Evolutionary conservation across 2,888 invertebrate genomes (phyloP), one percentile per base, ranked within the genome.

Genomic region (Urechis unicinctus): DNA sequence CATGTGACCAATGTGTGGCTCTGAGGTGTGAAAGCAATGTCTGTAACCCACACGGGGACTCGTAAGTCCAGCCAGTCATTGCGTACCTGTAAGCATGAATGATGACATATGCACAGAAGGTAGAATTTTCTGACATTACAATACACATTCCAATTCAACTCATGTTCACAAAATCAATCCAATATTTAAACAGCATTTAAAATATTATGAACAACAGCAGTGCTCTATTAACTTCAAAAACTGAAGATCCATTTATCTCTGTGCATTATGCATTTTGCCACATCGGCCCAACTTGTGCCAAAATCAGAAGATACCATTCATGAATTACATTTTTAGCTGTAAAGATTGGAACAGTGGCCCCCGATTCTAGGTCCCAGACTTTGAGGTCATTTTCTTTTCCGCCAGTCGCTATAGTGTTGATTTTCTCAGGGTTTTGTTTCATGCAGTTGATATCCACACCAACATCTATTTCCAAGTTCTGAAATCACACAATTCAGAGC

Each of bases 311-410:
- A n/a, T n/a, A n/a, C 9, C 45, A 28, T 5, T 36, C 24, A 24
- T 25, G 17, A 50, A 81, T 80, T 64, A 85, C 83, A 79, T 86
- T 85, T 77, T 84, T 86, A 1, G 85, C 84, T 57, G 70, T 74
- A 66, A 86, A 86, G 31, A 80, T 73, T 43, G 81, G 77, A 30
- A 67, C 66, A 30, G 62, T 75, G 17, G 70, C 60, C 2, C 63
- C 81, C n/a, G n/a, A n/a, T 64, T 68, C 81, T 70, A 88, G 70
- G 67, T 91, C 87, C 85, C 88, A 95, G 1, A 96, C 74, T 79
- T 92, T 91, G 0, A 96, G 78, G 66, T 90, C 89, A 71, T 92
- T 91, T 66, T 88, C 88, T 75, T 89, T 87, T 0, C 97, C 96
- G 24, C 95, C 96, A 62, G 86, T 91, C 3, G 88, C 94, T 66